A percentile compares a stretch with the other conserved stretches of the same genome.
Evolutionary conservation across 1,140 invertebrate genomes (phyloP).

Genomic region (Meloidogyne floridensis): DNA sequence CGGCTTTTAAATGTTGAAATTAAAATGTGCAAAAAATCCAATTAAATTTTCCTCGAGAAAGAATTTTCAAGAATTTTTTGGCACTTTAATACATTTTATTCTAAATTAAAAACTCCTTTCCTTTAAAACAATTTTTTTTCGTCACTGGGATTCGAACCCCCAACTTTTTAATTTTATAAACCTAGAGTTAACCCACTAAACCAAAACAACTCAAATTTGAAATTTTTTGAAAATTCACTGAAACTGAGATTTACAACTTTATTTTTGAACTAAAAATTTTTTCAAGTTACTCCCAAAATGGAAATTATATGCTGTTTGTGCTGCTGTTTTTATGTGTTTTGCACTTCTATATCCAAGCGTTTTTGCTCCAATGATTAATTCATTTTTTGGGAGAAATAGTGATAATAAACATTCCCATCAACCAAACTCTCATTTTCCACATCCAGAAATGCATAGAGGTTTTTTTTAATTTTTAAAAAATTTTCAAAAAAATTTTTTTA

Average conservation of each 20-base stretch:
- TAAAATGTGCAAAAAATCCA: no score
- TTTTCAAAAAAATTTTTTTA: no score
- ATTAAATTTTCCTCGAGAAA: no score
- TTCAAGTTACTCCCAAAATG: constrained; percentile 50
- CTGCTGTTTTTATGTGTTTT: constrained; percentile 49
- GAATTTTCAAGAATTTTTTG: background rate
- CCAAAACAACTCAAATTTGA: background rate
- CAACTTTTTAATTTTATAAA: no score
- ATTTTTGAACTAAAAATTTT: background rate
- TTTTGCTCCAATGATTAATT: constrained; percentile 37
- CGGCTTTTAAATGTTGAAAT: no score
- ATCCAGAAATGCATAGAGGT: background rate
- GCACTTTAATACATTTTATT: background rate
- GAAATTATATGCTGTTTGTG: constrained; percentile 43
- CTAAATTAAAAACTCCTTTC: no score
- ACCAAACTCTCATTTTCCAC: constrained; percentile 2
- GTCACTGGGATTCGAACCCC: background rate
- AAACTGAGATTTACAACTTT: no score
- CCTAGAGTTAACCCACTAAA: background rate
- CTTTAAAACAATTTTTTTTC: no score
- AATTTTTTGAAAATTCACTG: no score
- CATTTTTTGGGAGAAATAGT: constrained; percentile 33
- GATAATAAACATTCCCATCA: background rate
- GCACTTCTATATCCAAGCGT: constrained; percentile 49
- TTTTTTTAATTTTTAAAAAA: background rate